Evolutionary conservation across 2,113 vertebrate species (phyloP).

Genomic region (Notarius lentiginosus): DNA sequence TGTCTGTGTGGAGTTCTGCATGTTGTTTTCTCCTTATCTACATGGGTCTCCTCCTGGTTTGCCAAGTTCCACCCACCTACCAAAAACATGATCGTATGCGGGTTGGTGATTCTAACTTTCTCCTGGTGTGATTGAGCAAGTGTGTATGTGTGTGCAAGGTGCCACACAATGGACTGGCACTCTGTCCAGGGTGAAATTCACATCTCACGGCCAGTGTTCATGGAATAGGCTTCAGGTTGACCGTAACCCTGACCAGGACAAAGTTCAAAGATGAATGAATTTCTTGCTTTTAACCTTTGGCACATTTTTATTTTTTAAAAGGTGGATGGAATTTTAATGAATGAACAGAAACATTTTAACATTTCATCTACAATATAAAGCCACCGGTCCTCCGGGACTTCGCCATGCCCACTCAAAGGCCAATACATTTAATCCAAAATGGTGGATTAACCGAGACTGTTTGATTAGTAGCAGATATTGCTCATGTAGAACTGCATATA

Average conservation of each 20-base stretch:
- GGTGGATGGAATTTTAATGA: background rate
- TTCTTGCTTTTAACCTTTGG: background rate
- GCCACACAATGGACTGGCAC: background rate
- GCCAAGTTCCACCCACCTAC: background rate
- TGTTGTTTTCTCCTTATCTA: background rate
- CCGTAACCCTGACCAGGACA: background rate
- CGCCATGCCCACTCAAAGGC: background rate
- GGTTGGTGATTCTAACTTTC: background rate
- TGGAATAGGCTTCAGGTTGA: background rate
- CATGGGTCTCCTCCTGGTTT: background rate
- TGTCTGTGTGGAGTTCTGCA: background rate
- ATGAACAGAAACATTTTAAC: background rate
- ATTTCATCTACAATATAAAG: background rate
- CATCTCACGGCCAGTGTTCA: background rate
- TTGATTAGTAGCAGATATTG: background rate
- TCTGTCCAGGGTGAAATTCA: background rate
- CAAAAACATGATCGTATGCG: background rate
- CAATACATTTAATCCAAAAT: background rate
- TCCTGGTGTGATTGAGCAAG: background rate
- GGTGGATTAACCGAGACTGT: background rate
- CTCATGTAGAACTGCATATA: background rate
- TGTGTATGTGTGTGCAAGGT: background rate
- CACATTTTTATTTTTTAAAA: background rate
- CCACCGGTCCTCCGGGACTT: background rate
- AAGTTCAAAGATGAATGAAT: background rate